These are phyloP conservation scores for Tetheella fluctuosa DNA, from an alignment of 2,888 invertebrate species.

Conservation along the genomic window DNA sequence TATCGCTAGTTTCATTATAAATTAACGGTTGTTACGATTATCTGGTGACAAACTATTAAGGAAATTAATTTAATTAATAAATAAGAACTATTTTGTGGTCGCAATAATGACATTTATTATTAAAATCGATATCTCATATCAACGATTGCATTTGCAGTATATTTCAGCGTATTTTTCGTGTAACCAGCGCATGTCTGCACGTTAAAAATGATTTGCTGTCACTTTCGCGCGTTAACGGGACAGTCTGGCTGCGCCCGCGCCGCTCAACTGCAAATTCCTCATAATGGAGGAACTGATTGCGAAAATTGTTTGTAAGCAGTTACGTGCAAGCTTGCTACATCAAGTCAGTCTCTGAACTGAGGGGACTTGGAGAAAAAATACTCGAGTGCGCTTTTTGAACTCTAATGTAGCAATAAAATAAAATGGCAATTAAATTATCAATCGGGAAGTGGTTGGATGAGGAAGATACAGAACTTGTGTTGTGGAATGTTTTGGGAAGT, in stretches of 20 bases:
- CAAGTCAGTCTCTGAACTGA: background rate
- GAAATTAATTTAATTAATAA: no score
- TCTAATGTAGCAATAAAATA: background rate
- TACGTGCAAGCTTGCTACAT: conserved; percentile 5
- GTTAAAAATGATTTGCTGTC: conserved; percentile 31
- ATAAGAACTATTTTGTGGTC: no score
- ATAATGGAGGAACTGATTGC: conserved; percentile 9
- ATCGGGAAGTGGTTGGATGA: background rate
- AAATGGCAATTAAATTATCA: background rate
- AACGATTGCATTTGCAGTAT: background rate
- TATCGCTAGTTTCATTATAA: no score
- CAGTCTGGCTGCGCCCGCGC: conserved; percentile 9
- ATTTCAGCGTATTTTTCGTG: background rate
- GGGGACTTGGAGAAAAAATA: background rate
- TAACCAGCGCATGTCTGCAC: background rate
- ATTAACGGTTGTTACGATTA: no score
- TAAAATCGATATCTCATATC: no score
- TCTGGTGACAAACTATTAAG: no score
- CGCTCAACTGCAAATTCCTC: conserved; percentile 11
- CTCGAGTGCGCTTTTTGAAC: background rate
- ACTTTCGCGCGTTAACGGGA: conserved; percentile 40
- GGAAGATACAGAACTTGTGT: background rate
- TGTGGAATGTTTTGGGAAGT: background rate
- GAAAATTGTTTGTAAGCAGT: conserved; percentile 1
- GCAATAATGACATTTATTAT: no score